Evolutionary conservation across 1,140 invertebrate genomes (phyloP).

Genomic region (Bicyclus anynana): DNA sequence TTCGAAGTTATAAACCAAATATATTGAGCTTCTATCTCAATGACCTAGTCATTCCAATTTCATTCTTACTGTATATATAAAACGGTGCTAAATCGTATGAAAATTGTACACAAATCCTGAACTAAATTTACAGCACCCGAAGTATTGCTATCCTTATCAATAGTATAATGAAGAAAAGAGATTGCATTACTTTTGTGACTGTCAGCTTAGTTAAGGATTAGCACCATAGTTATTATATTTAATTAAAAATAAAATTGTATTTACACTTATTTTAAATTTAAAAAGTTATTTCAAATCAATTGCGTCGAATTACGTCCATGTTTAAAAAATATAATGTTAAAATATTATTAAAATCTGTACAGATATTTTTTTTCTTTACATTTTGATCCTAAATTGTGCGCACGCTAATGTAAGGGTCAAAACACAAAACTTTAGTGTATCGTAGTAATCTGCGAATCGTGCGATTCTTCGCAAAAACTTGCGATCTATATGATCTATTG

Average conservation of each 20-base stretch:
- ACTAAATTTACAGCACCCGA: too few species aligned
- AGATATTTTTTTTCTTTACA: conserved; percentile 20
- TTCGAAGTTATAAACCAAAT: conserved; percentile 7
- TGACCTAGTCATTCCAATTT: conserved; percentile 19
- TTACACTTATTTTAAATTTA: conserved; percentile 20
- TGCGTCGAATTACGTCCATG: conserved; percentile 38
- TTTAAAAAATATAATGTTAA: background rate
- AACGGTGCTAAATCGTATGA: background rate
- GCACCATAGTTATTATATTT: background rate
- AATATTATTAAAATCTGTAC: conserved; percentile 39
- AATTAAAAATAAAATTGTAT: conserved; percentile 1
- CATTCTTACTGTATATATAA: background rate
- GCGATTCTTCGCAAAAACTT: too few species aligned
- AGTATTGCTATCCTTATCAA: too few species aligned
- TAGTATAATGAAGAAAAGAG: too few species aligned
- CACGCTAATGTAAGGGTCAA: conserved; percentile 10
- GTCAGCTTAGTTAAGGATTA: too few species aligned
- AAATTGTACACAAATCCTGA: too few species aligned
- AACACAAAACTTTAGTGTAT: too few species aligned
- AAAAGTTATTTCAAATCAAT: conserved; percentile 23
- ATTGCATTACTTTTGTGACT: too few species aligned
- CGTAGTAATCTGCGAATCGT: too few species aligned
- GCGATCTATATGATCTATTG: too few species aligned
- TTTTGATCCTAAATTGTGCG: conserved; percentile 14
- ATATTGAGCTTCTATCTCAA: conserved; percentile 12